These are phyloP conservation scores for Mythimna ferrago DNA, from an alignment of 2,888 invertebrate species.

Conservation along the genomic window DNA sequence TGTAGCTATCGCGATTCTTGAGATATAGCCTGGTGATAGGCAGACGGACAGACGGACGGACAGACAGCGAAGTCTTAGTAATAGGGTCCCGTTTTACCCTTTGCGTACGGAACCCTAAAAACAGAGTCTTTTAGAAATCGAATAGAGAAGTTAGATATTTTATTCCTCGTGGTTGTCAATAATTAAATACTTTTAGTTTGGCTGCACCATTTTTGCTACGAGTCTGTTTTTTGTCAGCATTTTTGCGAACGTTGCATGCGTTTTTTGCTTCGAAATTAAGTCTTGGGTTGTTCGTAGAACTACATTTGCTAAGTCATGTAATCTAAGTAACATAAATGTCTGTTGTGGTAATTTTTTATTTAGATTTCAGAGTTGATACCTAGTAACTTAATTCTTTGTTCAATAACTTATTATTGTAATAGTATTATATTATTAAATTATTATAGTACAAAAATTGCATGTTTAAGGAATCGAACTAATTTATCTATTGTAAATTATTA, in stretches of 20 bases:
- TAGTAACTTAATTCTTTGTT: background rate
- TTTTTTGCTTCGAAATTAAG: constrained; percentile 24
- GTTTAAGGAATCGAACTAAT: too few species aligned
- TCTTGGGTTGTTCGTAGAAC: constrained; percentile 3
- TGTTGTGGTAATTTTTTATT: background rate
- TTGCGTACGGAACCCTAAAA: background rate
- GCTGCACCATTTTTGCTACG: constrained; percentile 7
- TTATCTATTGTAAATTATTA: too few species aligned
- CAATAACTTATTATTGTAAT: background rate
- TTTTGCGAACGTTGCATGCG: background rate
- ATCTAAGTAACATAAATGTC: constrained; percentile 11
- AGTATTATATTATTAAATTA: too few species aligned
- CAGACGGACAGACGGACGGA: too few species aligned
- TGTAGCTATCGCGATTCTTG: too few species aligned
- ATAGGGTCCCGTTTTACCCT: too few species aligned
- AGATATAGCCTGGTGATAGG: too few species aligned
- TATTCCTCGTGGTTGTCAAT: background rate
- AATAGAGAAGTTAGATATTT: constrained; percentile 8
- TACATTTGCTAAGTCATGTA: constrained; percentile 8
- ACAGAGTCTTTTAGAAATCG: constrained; percentile 3
- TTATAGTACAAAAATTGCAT: too few species aligned
- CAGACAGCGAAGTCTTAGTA: too few species aligned
- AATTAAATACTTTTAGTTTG: constrained; percentile 1
- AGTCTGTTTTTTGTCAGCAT: constrained; percentile 20
- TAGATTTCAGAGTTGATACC: background rate